phyloP scores from a whole-genome alignment of 2,888 invertebrate species.

The Stenichneumon culpator region DNA sequence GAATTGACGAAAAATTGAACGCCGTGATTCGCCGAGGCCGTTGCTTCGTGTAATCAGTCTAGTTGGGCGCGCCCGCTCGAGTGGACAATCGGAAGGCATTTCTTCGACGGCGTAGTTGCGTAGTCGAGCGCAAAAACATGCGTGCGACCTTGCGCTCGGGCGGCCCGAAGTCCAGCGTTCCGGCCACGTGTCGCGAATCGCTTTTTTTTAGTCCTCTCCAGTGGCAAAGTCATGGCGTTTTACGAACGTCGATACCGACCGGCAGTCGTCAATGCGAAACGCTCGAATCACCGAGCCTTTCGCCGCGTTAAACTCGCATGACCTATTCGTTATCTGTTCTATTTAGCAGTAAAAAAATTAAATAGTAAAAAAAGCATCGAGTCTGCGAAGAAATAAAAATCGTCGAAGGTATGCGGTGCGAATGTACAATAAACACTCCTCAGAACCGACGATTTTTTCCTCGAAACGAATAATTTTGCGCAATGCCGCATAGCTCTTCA shows the following conservation, averaged over 20 bases:
- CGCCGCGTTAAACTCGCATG: background rate
- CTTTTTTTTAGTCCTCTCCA: background rate
- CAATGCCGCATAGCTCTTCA: constrained; percentile 2
- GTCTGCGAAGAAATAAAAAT: background rate
- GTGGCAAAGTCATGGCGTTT: background rate
- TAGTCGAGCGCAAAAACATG: background rate
- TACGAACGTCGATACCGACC: constrained; percentile 1
- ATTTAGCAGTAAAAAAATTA: background rate
- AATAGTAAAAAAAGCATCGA: background rate
- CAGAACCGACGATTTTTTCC: background rate
- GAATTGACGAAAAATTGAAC: background rate
- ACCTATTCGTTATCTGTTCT: background rate
- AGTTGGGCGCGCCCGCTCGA: background rate
- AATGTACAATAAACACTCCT: background rate
- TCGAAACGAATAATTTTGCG: background rate
- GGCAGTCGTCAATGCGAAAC: background rate
- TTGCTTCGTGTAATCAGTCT: background rate
- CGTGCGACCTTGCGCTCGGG: constrained; percentile 7
- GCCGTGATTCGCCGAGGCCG: background rate
- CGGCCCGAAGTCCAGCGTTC: background rate
- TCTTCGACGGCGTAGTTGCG: background rate
- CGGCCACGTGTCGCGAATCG: constrained; percentile 13
- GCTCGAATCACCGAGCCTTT: background rate
- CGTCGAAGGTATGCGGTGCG: background rate
- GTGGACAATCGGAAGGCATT: constrained; percentile 1